Base-by-base conservation (phyloP, 2,888 invertebrate species). In the Sphaerophoria taeniata region DNA sequence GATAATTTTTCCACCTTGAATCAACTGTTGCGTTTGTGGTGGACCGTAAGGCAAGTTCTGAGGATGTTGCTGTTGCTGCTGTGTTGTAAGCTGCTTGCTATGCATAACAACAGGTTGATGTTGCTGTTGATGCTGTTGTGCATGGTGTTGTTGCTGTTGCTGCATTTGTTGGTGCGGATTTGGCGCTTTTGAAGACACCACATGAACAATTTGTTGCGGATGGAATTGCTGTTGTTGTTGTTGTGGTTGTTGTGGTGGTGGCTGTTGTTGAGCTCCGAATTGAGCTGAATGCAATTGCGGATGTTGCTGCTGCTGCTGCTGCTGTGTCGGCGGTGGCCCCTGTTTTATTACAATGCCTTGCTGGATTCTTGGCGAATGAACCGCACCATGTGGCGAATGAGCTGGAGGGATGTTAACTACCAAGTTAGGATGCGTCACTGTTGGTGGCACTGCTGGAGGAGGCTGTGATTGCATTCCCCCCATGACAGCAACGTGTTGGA, bases 341-440 rank as follows among this genome's bases (percentile, higher is more conserved):
- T 80, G 86, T 53, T 85, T 85, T 53, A 85, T 77, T 1, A 85
- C 81, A 49, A 85, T 72, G 12, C 77, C 85, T 47, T 87, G 88
- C 39, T 88, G 89, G 51, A 88, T 79, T 16, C 89, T 89, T 39
- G 90, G 91, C 5, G 90, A 90, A 56, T 89, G 89, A 39, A 89
- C 78, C 14, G 88, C 69, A 34, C 89, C 88, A 72, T 90, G 90
- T 0, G 90, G 89, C 0, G 90, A 88, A 87, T 90, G 90, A 53
- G 90, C 87, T 11, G 89, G 83, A 5, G 91, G 91, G 83, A 92
- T 91, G 60, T 91, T 92, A 3, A 92, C 91, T 58, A 91, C 87
- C 55, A 92, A 74, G 60, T 88, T 89, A 0, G 76, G 73, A 73
- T 85, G 85, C 9, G 53, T 55, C n/a, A 47, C 39, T 34, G 81